A percentile compares a stretch with the other conserved stretches of the same genome.
These are phyloP conservation scores for Steinernema scapterisci DNA, from an alignment of 2,888 invertebrate genomes.

Conservation along the genomic window DNA sequence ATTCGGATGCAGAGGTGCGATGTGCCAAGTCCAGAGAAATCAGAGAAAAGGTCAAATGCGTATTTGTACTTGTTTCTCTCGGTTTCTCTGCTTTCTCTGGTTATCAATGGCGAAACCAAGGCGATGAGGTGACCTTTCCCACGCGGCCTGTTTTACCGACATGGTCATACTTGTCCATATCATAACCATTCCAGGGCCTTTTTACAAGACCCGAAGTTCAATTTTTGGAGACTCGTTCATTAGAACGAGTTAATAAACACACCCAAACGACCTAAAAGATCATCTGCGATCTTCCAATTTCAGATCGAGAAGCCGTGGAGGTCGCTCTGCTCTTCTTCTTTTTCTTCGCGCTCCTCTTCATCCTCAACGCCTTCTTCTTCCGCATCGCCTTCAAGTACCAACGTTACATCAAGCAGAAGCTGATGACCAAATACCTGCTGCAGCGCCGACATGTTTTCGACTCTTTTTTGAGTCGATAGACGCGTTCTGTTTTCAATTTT, in stretches of 20 bases:
- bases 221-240: background rate
- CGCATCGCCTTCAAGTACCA: background rate
- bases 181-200: background rate
- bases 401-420: background rate
- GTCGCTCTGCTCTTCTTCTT: constrained; percentile 13
- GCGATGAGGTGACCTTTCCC: background rate
- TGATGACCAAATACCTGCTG: background rate
- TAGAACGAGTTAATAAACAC: background rate
- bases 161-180: too few relatives aligned
- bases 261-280: too few relatives aligned
- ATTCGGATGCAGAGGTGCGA: background rate
- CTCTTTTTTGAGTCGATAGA: background rate
- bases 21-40: background rate
- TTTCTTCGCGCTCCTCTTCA: background rate
- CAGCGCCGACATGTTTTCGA: background rate
- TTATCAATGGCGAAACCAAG: background rate
- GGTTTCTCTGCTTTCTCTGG: background rate
- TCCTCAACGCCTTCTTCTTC: background rate
- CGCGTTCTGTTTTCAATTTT: too few relatives aligned
- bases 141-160: background rate
- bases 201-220: background rate
- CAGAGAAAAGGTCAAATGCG: background rate
- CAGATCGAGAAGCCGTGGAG: background rate
- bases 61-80: too few relatives aligned
- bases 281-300: too few relatives aligned